These are phyloP conservation scores for Tinea semifulvella DNA, from an alignment of 2,888 invertebrate genomes.

Conservation along the genomic window DNA sequence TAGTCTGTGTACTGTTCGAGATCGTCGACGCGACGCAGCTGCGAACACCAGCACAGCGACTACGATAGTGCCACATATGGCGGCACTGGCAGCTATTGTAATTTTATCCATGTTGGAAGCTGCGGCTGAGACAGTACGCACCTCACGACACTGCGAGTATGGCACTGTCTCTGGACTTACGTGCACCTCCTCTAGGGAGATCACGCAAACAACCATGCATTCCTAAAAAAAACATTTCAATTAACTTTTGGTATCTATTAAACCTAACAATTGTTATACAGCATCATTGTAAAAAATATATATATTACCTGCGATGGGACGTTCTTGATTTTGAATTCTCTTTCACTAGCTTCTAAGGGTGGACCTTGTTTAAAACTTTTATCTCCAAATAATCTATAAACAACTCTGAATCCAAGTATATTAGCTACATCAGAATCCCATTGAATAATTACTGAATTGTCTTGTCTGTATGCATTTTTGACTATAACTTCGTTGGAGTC, in stretches of 20 bases:
- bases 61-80: slow-evolving; percentile 91
- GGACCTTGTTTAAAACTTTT: slow-evolving; percentile 91
- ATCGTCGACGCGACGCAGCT: slow-evolving; percentile 82
- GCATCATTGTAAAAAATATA: neutral
- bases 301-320: slow-evolving; percentile 80
- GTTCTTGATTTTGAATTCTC: slow-evolving; percentile 93
- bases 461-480: slow-evolving; percentile 85
- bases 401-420: slow-evolving; percentile 88
- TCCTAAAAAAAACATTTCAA: slow-evolving; percentile 64
- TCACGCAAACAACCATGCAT: slow-evolving; percentile 93
- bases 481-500: slow-evolving; percentile 82
- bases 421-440: slow-evolving; percentile 91
- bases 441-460: slow-evolving; percentile 87
- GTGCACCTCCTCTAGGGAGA: slow-evolving; percentile 87
- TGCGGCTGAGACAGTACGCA: slow-evolving; percentile 83
- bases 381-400: slow-evolving; percentile 89
- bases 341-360: slow-evolving; percentile 86
- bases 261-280: neutral
- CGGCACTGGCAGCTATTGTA: slow-evolving; percentile 92
- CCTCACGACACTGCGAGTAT: slow-evolving; percentile 87
- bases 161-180: slow-evolving; percentile 89
- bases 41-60: slow-evolving; percentile 91
- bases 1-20: slow-evolving; percentile 78
- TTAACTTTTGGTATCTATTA: neutral
- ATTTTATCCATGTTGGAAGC: slow-evolving; percentile 94